Conservation (phyloP, 1,140 invertebrate genomes). For the Drosophila busckii region DNA sequence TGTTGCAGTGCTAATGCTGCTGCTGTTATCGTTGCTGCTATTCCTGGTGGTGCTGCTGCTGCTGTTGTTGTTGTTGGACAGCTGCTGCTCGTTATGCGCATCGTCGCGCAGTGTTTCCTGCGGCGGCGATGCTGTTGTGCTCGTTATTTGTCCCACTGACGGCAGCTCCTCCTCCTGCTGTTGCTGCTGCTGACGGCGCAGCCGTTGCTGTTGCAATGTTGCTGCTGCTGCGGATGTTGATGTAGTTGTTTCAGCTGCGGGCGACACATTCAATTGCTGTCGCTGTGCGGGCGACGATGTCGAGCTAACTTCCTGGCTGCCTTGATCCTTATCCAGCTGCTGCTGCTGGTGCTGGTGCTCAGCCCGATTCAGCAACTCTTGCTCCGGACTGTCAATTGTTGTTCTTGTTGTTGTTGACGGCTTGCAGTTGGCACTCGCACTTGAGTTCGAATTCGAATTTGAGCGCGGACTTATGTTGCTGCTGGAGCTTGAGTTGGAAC, state of each 20-base stretch:
- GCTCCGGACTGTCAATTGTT: background rate
- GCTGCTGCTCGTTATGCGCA: no score
- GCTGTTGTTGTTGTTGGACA: conserved; percentile 14
- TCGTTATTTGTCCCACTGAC: conserved; percentile 58
- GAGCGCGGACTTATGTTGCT: conserved; percentile 26
- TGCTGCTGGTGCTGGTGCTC: conserved; percentile 22
- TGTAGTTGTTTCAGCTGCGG: conserved; percentile 32
- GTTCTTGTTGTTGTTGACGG: conserved; percentile 10
- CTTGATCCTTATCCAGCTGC: conserved; percentile 46
- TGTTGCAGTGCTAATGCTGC: conserved; percentile 17
- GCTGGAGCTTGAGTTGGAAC: conserved; percentile 21
- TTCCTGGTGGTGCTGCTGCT: conserved; percentile 28
- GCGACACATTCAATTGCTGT: conserved; percentile 51
- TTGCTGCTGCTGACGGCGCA: conserved; percentile 24
- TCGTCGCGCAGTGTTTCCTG: conserved; percentile 44
- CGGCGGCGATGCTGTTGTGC: conserved; percentile 68
- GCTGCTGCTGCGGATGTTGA: conserved; percentile 25
- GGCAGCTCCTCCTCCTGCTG: conserved; percentile 18
- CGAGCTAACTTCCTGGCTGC: conserved; percentile 49
- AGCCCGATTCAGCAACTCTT: conserved; percentile 20
- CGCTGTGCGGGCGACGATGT: conserved; percentile 58
- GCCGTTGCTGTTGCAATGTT: conserved; percentile 19
- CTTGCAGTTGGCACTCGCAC: conserved; percentile 28
- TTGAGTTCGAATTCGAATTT: conserved; percentile 31
- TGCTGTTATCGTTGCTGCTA: conserved; percentile 14